phyloP scores from a whole-genome alignment of 2,113 vertebrate species.

The Alaudala cheleensis region DNA sequence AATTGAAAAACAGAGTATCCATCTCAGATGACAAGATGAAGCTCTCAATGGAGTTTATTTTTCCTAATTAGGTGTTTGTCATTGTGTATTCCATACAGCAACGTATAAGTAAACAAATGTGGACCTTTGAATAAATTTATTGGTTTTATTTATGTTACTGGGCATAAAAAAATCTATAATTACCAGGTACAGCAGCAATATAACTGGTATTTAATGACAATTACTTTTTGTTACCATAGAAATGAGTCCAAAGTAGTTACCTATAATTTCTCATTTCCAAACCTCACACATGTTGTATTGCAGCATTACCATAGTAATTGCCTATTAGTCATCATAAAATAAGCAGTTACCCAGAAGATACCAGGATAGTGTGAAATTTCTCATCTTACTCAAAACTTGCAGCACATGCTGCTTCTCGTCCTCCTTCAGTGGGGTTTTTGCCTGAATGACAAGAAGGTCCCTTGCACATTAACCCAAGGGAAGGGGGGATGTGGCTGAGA shows the following conservation, averaged over 20 bases:
- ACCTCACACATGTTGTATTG: conserved; percentile 79
- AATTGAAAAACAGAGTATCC: conserved; percentile 29
- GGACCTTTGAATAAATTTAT: conserved; percentile 81
- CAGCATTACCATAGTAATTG: conserved; percentile 85
- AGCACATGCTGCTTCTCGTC: background rate
- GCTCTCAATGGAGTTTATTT: conserved; percentile 66
- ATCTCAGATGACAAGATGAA: conserved; percentile 63
- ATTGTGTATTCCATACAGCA: conserved; percentile 66
- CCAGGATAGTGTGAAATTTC: conserved; percentile 76
- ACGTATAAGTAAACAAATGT: conserved; percentile 71
- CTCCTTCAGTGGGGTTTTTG: background rate
- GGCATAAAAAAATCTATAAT: conserved; percentile 82
- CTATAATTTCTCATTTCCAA: conserved; percentile 82
- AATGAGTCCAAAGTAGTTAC: conserved; percentile 81
- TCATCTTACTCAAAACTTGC: conserved; percentile 69
- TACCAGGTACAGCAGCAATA: conserved; percentile 77
- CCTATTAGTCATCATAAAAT: conserved; percentile 86
- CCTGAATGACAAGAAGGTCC: background rate
- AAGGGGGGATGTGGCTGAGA: background rate
- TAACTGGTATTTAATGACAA: conserved; percentile 84
- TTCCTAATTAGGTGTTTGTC: conserved; percentile 78
- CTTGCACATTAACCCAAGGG: background rate
- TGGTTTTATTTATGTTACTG: conserved; percentile 83
- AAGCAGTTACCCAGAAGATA: conserved; percentile 80
- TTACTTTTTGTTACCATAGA: conserved; percentile 87